Conservation (phyloP, 2,888 invertebrate genomes). For the Meteorus colon region DNA sequence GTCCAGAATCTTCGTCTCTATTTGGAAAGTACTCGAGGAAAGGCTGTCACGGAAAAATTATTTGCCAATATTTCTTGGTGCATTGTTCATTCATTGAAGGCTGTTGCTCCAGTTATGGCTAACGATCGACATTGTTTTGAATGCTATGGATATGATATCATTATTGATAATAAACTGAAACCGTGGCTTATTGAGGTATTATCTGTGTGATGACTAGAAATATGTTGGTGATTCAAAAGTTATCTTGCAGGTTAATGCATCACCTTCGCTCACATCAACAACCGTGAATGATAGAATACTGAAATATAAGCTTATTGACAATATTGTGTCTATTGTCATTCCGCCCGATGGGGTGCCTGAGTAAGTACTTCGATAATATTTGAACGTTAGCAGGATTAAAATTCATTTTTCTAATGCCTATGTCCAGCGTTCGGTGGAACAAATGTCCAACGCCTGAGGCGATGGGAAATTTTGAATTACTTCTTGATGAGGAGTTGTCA, state of each 20-base stretch:
- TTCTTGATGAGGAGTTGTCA: slow-evolving; percentile 88
- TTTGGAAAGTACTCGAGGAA: slow-evolving; percentile 92
- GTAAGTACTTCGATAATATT: slow-evolving; percentile 72
- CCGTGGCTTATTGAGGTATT: slow-evolving; percentile 78
- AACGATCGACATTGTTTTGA: slow-evolving; percentile 95
- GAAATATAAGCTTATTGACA: slow-evolving; percentile 94
- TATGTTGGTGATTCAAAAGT: slow-evolving; percentile 15
- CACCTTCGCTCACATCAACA: slow-evolving; percentile 94
- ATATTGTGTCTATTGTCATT: slow-evolving; percentile 91
- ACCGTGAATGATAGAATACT: slow-evolving; percentile 95
- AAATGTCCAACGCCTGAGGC: slow-evolving; percentile 84
- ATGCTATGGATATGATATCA: slow-evolving; percentile 97
- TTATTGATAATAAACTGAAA: slow-evolving; percentile 94
- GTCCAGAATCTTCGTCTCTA: slow-evolving; percentile 92
- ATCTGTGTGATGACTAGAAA: slow-evolving; percentile 5
- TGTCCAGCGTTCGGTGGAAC: slow-evolving; percentile 85
- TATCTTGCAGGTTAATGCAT: slow-evolving; percentile 86
- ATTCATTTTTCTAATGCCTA: slow-evolving; percentile 26
- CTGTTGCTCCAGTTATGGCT: slow-evolving; percentile 93
- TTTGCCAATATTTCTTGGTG: slow-evolving; percentile 93
- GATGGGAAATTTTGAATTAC: slow-evolving; percentile 88
- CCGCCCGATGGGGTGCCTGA: slow-evolving; percentile 93
- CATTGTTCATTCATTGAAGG: slow-evolving; percentile 93
- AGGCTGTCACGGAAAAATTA: slow-evolving; percentile 89
- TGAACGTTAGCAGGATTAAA: neutral